Base-by-base conservation (phyloP, 2,888 invertebrate genomes). In the Pterostichus madidus region DNA sequence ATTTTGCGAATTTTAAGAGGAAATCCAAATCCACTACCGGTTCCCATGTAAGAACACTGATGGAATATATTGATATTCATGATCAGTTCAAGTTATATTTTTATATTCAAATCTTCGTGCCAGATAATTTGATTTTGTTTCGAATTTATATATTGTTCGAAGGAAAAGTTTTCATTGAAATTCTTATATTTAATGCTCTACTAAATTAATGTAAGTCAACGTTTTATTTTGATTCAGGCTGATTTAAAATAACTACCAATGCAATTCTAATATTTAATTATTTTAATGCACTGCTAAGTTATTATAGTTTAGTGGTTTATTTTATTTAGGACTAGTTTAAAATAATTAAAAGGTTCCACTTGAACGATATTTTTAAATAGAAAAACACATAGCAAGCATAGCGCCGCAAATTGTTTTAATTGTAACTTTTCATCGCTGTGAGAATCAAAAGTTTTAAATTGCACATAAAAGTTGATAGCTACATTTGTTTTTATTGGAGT, bases 21-120 rank as follows among this genome's bases (percentile, higher is more conserved):
- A 44, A 71, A 71, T n/a, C 44, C 68, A 71, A 71, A 71, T 71
- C 5, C 46, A 7, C 8, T 2, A 44, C 68, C 15, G 39, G 39
- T 44, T 17, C 17, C 68, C 68, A 71, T 44, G 24, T 44, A 71
- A 71, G 44, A 44, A 39, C 10, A 64, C 24, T 17, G 46, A 44
- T 17, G 13, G 68, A 71, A 71, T 71, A 71, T 44, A 71, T 71
- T 71, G 68, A 71, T 71, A 71, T 71, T 71, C 68, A 71, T 71
- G 68, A 71, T 71, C 15, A 3, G 68, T 44, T 71, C 68, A 13
- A 71, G 68, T 71, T 44, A 71, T 44, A 71, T 71, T 71, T 71
- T 71, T 39, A 6, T 44, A 71, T 71, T 71, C 68, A 71, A 71
- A 44, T 71, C 44, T 24, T 71, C 44, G 15, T 44, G 68, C 35